Base-by-base conservation (phyloP, 1,140 invertebrate genomes). In the Portunus trituberculatus region DNA sequence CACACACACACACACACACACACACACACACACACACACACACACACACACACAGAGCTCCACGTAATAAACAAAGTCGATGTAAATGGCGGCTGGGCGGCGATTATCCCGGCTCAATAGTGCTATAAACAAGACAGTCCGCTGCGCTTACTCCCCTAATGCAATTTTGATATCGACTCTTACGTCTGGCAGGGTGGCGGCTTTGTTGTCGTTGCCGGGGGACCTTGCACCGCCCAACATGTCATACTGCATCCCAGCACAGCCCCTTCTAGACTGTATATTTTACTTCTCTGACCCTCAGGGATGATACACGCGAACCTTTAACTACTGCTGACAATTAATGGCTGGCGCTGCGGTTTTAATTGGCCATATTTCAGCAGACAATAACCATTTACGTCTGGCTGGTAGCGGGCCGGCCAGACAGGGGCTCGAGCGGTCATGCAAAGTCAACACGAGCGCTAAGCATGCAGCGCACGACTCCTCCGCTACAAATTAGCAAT, bases 331-430 rank as follows among this genome's bases (percentile, higher is more conserved):
- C 90, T 91, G 90, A 91, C 90, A 76, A 76, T 91, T 91, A 91
- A 91, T 91, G 59, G 90, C 90, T 76, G 32, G 90, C 90, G 90
- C 90, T 76, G 90, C 59, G 90, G 90, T 91, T 91, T 91, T 91
- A 91, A 91, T 91, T 91, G 90, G 90, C 32, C 90, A 76, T 91
- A 91, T 91, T 91, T 91, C 90, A 91, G 90, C 29, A 91, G 90
- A 91, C 90, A 91, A 91, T 91, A 91, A 91, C 67, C 90, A 91
- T 91, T 91, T 91, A 48, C 59, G 90, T 91, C 90, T 91, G 90
- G 28, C 28, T 91, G 52, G 52, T 46, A 32, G 52, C 29, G 32
- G 52, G 52, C 16, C n/a, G 20, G 89, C 10, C 46, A 32, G 89
- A 48, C 89, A 39, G 46, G 29, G 59, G n/a, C 39, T 4, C 28